Evolutionary conservation across 2,888 invertebrate genomes (phyloP).

Genomic region (Miltochrista miniata): DNA sequence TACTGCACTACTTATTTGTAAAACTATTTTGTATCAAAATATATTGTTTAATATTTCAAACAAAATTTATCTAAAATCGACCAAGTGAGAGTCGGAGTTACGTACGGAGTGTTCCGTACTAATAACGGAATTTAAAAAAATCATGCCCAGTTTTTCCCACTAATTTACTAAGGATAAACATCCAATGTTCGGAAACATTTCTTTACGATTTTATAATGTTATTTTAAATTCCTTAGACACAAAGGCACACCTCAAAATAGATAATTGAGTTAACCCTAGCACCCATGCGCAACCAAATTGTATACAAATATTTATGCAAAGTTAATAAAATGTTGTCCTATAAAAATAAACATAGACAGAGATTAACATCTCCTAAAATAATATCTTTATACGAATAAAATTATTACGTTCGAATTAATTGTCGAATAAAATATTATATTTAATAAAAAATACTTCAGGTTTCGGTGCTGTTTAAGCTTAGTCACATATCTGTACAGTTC

Average conservation of each 20-base stretch:
- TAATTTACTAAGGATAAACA: too few species aligned
- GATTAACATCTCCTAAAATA: slow-evolving; percentile 69
- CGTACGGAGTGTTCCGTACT: too few species aligned
- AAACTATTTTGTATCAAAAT: too few species aligned
- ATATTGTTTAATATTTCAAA: too few species aligned
- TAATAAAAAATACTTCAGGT: slow-evolving; percentile 67
- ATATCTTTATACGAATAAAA: slow-evolving; percentile 78
- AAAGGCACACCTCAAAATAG: background rate
- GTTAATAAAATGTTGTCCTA: slow-evolving; percentile 41
- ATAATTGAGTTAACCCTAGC: slow-evolving; percentile 1
- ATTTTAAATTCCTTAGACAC: too few species aligned
- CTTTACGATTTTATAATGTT: too few species aligned
- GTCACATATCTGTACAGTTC: slow-evolving; percentile 69
- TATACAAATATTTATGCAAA: slow-evolving; percentile 25
- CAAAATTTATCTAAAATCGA: too few species aligned
- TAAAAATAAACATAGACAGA: slow-evolving; percentile 46
- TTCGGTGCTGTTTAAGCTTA: slow-evolving; percentile 60
- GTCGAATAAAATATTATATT: slow-evolving; percentile 73
- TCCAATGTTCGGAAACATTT: too few species aligned
- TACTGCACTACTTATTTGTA: too few species aligned
- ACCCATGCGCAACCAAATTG: slow-evolving; percentile 7
- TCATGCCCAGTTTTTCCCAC: too few species aligned
- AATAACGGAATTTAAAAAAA: too few species aligned
- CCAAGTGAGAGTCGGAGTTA: too few species aligned
- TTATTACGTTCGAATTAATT: slow-evolving; percentile 74